These are phyloP conservation scores for Sphenopsis melanotis DNA, from an alignment of 2,797 vertebrate genomes.

Conservation along the genomic window DNA sequence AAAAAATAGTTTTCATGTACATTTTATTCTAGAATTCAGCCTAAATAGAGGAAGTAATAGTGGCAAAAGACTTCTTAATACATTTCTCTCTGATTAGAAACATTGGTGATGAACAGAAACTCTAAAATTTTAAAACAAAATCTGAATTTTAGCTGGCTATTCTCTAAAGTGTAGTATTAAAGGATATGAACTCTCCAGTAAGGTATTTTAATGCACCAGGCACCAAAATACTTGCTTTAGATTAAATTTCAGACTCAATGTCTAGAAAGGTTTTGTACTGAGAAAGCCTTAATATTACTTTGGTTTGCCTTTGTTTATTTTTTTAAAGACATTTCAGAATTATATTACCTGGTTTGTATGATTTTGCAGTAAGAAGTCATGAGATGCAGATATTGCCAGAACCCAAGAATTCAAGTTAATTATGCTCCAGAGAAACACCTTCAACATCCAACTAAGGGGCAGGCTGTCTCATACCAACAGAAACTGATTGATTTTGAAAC, in stretches of 20 bases:
- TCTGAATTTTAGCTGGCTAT: neutral
- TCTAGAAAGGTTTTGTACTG: neutral
- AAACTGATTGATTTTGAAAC: slow-evolving; percentile 68
- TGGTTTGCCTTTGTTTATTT: neutral
- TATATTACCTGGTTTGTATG: rapidly evolving
- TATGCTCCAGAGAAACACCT: neutral
- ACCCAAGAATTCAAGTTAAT: neutral
- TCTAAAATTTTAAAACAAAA: neutral
- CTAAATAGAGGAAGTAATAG: neutral
- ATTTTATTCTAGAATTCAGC: neutral
- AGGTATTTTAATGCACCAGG: neutral
- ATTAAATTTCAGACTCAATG: neutral
- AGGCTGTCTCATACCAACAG: neutral
- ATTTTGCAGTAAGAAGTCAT: neutral
- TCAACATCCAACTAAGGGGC: neutral
- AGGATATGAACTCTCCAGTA: neutral
- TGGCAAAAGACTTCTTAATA: neutral
- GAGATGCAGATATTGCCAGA: neutral
- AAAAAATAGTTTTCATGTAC: neutral
- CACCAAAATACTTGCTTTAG: neutral
- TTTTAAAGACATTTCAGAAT: neutral
- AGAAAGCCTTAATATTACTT: neutral
- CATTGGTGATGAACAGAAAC: neutral
- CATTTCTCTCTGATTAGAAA: neutral
- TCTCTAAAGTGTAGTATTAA: neutral